phyloP scores from a whole-genome alignment of 2,888 invertebrate species.

The Urechis unicinctus region DNA sequence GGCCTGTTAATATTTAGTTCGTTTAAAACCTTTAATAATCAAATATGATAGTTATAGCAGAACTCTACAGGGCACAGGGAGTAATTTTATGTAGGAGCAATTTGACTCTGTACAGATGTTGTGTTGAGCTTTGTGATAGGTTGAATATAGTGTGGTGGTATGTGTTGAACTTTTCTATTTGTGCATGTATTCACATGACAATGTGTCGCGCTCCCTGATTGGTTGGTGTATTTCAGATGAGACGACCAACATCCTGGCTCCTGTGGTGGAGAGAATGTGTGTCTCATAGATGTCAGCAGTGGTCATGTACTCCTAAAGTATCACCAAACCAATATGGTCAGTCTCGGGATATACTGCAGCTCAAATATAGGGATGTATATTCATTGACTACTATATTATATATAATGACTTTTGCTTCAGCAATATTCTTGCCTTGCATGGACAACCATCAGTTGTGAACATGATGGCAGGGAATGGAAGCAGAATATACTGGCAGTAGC shows the following conservation, averaged over 20 bases:
- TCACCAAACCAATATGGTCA: slow-evolving; percentile 24
- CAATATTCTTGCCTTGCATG: slow-evolving; percentile 52
- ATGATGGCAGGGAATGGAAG: slow-evolving; percentile 12
- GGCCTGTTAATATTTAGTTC: not conserved
- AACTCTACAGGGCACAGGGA: no score
- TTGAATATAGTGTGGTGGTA: no score
- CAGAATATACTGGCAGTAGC: slow-evolving; percentile 42
- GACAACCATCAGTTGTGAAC: slow-evolving; percentile 44
- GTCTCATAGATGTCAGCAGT: slow-evolving; percentile 51
- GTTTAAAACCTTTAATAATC: no score
- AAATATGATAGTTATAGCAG: no score
- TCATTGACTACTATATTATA: not conserved
- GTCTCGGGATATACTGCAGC: not conserved
- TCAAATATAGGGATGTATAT: not conserved
- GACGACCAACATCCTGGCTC: no score
- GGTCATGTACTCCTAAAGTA: slow-evolving; percentile 51
- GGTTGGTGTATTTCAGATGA: no score
- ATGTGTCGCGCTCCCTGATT: no score
- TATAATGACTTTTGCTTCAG: slow-evolving; percentile 25
- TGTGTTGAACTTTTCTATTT: not conserved
- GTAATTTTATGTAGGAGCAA: no score
- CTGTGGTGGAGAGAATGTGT: slow-evolving; percentile 54
- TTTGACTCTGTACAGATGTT: no score
- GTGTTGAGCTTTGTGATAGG: no score
- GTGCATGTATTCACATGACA: no score